Evolutionary conservation across 2,888 invertebrate genomes (phyloP).

Genomic region (Glyphotaelius pellucidus): DNA sequence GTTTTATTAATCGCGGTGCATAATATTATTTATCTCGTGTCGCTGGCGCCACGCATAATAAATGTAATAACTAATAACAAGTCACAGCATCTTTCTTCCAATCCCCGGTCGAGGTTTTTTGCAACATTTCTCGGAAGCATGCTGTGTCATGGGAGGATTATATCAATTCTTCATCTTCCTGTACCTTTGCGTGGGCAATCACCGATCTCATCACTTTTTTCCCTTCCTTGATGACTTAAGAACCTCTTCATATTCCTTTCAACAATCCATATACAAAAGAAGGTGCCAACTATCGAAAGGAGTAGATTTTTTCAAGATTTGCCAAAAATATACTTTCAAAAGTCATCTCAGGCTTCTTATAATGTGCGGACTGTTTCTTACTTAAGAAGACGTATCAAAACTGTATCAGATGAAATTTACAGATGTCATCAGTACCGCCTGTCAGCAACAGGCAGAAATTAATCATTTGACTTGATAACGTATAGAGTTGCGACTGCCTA

Average conservation of each 20-base stretch:
- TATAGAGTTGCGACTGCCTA: no score
- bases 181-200: neutral
- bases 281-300: neutral
- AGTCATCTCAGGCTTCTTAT: neutral
- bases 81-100: neutral
- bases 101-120: neutral
- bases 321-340: neutral
- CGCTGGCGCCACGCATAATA: neutral
- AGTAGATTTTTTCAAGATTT: neutral
- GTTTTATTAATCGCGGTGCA: neutral
- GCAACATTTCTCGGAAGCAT: neutral
- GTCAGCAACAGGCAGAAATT: no score
- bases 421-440: no score
- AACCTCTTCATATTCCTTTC: neutral
- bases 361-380: no score
- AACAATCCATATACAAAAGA: neutral
- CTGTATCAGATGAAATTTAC: no score
- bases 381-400: no score
- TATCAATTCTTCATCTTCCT: neutral
- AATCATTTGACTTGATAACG: no score
- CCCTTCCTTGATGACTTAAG: neutral
- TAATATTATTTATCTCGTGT: neutral
- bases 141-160: neutral
- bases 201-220: neutral
- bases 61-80: neutral